Evolutionary conservation across 2,797 vertebrate genomes (phyloP).

Genomic region (Macropus fuliginosus): DNA sequence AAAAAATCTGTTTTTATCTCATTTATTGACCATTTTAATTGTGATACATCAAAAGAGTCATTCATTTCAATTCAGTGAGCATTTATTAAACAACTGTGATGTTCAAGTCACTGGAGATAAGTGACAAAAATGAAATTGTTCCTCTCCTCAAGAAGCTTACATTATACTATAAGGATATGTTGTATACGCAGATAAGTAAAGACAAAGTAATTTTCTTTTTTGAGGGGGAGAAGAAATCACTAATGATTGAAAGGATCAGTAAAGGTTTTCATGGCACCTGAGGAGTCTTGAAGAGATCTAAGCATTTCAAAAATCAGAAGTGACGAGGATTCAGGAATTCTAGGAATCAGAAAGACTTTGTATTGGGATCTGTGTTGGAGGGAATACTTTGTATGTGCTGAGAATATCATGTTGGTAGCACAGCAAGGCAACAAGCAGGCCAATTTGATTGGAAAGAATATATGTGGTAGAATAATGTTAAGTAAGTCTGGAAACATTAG

Average conservation of each 20-base stretch:
- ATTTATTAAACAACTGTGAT: background rate
- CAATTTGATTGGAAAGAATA: background rate
- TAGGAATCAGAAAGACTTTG: background rate
- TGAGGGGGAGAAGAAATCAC: background rate
- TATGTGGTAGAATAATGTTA: background rate
- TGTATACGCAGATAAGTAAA: background rate
- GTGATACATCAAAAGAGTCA: background rate
- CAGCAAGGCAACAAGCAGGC: background rate
- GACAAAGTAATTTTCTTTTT: background rate
- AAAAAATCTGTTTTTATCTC: slow-evolving; percentile 14
- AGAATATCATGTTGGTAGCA: too few species aligned
- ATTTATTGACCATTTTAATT: slow-evolving; percentile 45
- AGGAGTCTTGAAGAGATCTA: background rate
- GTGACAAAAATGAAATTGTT: background rate
- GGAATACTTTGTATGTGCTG: background rate
- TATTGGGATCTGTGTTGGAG: background rate
- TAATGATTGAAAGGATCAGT: background rate
- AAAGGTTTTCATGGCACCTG: background rate
- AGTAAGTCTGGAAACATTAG: background rate
- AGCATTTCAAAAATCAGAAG: background rate
- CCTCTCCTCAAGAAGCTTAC: background rate
- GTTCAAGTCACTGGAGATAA: background rate
- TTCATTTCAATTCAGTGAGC: background rate
- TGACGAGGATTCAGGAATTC: background rate
- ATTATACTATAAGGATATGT: background rate